Percentiles rank a stretch among this genome's conserved stretches.
These are phyloP conservation scores for Cryptotermes secundus DNA, from an alignment of 1,140 invertebrate species.

Conservation along the genomic window DNA sequence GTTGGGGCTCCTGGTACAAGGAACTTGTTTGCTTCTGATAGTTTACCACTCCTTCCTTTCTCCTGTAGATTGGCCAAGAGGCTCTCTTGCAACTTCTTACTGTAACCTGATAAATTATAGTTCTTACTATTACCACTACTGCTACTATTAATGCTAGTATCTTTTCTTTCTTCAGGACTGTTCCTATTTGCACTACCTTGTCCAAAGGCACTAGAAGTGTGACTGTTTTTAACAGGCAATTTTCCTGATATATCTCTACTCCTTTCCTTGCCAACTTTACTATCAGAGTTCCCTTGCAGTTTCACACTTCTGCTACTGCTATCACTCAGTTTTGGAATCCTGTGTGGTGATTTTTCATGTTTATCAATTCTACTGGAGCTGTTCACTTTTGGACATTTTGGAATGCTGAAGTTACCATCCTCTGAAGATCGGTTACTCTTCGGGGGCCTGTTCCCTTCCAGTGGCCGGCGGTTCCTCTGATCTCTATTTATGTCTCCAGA, in stretches of 20 bases:
- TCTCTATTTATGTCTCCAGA: neutral
- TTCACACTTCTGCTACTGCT: neutral
- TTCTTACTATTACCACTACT: slow-evolving; percentile 20
- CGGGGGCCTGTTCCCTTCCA: neutral
- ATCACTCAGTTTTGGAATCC: neutral
- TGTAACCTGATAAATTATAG: slow-evolving; percentile 4
- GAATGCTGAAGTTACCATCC: neutral
- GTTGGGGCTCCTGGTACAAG: neutral
- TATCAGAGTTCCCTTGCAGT: neutral
- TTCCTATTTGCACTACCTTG: neutral
- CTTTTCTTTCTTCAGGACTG: neutral
- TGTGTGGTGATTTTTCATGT: neutral
- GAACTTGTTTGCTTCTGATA: neutral
- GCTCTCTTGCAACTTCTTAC: slow-evolving; percentile 26
- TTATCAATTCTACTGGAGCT: neutral
- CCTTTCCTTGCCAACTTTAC: neutral
- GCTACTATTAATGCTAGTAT: neutral
- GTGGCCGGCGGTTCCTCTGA: neutral
- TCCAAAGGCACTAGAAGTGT: neutral
- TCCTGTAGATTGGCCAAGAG: slow-evolving; percentile 27
- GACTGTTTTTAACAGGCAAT: neutral
- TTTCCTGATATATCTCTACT: neutral
- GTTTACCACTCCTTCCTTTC: neutral
- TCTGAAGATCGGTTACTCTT: neutral
- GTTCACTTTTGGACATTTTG: neutral